Conservation (phyloP, 2,888 invertebrate genomes). For the Dorcus parallelipipedus region DNA sequence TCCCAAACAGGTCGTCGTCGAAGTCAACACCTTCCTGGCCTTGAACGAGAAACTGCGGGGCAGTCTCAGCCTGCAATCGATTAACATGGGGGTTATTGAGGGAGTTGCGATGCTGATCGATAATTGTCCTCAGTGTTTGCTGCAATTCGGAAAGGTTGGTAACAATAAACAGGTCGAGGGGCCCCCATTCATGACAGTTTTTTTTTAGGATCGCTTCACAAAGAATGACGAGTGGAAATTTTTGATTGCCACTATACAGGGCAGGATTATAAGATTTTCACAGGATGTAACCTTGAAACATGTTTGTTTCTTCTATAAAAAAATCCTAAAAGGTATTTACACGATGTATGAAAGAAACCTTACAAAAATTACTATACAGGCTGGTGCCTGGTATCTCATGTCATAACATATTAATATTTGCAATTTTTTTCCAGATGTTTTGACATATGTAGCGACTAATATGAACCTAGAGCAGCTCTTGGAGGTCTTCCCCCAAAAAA, state of each 20-base stretch:
- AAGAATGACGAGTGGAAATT: slow-evolving; percentile 50
- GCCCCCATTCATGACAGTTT: too few relatives aligned
- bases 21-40: slow-evolving; percentile 61
- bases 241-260: slow-evolving; percentile 45
- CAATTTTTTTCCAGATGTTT: slow-evolving; percentile 41
- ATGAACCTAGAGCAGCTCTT: slow-evolving; percentile 48
- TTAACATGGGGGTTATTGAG: slow-evolving; percentile 52
- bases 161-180: too few relatives aligned
- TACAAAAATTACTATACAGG: too few relatives aligned
- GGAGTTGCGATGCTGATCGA: slow-evolving; percentile 56
- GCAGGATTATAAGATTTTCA: slow-evolving; percentile 42
- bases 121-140: slow-evolving; percentile 58
- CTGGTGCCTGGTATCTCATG: not conserved
- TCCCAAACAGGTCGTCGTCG: slow-evolving; percentile 55
- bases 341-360: too few relatives aligned
- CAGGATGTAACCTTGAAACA: slow-evolving; percentile 37
- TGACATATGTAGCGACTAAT: slow-evolving; percentile 49
- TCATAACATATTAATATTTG: not conserved
- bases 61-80: slow-evolving; percentile 52
- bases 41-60: slow-evolving; percentile 55
- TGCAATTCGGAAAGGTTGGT: slow-evolving; percentile 63
- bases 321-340: slow-evolving; percentile 42
- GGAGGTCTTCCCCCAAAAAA: slow-evolving; percentile 47
- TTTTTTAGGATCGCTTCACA: slow-evolving; percentile 46
- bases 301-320: slow-evolving; percentile 44